phyloP scores from a whole-genome alignment of 2,888 invertebrate genomes.

The Pachydiplax longipennis region DNA sequence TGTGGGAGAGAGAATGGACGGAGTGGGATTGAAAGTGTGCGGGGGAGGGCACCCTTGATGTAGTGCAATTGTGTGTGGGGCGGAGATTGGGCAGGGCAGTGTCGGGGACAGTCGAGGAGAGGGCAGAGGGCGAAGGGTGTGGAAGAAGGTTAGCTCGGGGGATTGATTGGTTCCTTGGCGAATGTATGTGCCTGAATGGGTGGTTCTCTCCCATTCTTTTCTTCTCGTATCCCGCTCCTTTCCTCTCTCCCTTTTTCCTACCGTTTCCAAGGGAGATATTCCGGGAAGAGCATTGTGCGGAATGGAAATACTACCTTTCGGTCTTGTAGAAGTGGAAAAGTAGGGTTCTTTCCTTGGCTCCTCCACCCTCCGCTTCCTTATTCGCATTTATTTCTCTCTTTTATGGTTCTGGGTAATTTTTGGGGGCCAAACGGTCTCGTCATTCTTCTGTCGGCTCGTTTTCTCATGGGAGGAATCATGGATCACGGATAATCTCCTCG shows the following conservation, averaged over 20 bases:
- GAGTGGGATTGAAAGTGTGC: slow-evolving; percentile 27
- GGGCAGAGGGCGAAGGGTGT: not conserved
- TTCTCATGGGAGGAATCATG: not conserved
- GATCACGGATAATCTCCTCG: no score
- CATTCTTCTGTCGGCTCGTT: not conserved
- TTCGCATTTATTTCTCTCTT: not conserved
- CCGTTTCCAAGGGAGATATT: slow-evolving; percentile 28
- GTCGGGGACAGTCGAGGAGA: slow-evolving; percentile 16
- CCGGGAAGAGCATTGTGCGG: slow-evolving; percentile 20
- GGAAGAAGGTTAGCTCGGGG: slow-evolving; percentile 3
- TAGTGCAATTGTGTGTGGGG: slow-evolving; percentile 31
- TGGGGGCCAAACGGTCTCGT: not conserved
- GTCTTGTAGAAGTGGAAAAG: slow-evolving; percentile 16
- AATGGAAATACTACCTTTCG: slow-evolving; percentile 10
- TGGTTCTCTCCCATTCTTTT: not conserved
- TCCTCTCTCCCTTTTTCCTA: not conserved
- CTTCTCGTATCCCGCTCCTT: not conserved
- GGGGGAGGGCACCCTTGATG: slow-evolving; percentile 10
- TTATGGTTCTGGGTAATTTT: not conserved
- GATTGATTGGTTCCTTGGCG: slow-evolving; percentile 36
- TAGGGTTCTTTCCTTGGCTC: not conserved
- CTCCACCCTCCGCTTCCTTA: not conserved
- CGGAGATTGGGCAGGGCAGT: slow-evolving; percentile 20
- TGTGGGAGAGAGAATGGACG: not conserved
- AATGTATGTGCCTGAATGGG: slow-evolving; percentile 1